Evolutionary conservation across 2,797 vertebrate genomes (phyloP).

Genomic region (Pseudochirops cupreus): DNA sequence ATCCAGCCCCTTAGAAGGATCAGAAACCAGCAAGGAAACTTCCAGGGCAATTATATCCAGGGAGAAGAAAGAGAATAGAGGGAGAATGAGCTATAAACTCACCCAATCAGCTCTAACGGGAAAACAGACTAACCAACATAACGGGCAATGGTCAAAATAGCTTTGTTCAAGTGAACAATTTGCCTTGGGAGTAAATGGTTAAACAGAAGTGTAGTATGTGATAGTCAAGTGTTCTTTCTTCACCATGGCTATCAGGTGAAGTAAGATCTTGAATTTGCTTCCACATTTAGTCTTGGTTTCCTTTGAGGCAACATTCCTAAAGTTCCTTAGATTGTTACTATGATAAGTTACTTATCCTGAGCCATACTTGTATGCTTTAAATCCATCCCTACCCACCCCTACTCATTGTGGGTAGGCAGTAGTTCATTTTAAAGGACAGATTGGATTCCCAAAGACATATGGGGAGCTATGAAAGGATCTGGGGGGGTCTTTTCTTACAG

Average conservation of each 20-base stretch:
- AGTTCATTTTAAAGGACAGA: neutral
- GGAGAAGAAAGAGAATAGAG: neutral
- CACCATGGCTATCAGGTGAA: neutral
- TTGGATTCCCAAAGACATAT: neutral
- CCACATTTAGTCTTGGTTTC: neutral
- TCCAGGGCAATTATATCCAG: neutral
- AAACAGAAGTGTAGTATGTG: neutral
- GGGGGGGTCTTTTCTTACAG: neutral
- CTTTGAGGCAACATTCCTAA: neutral
- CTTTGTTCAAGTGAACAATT: neutral
- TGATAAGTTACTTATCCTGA: neutral
- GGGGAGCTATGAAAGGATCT: neutral
- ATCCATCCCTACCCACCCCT: neutral
- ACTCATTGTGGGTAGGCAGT: neutral
- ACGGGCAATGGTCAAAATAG: neutral
- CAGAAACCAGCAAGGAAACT: neutral
- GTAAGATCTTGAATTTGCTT: neutral
- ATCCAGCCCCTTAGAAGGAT: neutral
- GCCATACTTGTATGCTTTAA: neutral
- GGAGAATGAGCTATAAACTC: constrained; percentile 6
- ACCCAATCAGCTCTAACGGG: constrained; percentile 6
- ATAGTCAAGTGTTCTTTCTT: neutral
- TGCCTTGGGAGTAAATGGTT: neutral
- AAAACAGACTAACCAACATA: constrained; percentile 25
- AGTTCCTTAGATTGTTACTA: neutral